Evolutionary conservation across 2,113 vertebrate genomes (phyloP).

Genomic region (Ammodramus savannarum): DNA sequence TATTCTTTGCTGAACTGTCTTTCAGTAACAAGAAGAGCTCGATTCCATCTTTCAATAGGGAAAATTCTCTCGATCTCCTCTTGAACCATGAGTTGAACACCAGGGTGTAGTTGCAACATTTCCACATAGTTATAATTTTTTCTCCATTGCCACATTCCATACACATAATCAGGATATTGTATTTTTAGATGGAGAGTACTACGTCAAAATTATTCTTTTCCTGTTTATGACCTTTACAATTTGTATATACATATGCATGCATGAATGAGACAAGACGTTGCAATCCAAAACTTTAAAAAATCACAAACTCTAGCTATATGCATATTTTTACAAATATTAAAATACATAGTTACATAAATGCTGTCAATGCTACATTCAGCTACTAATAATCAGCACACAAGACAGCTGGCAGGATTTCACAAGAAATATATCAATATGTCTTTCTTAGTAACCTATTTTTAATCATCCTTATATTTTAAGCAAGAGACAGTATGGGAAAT

Average conservation of each 20-base stretch:
- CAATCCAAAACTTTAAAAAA: not conserved
- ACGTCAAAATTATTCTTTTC: not conserved
- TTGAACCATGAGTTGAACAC: not conserved
- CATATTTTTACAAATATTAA: not conserved
- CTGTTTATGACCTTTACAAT: not conserved
- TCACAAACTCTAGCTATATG: not conserved
- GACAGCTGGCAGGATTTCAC: not conserved
- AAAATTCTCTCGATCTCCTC: not conserved
- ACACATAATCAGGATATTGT: not conserved
- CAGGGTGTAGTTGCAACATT: not conserved
- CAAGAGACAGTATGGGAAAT: not conserved
- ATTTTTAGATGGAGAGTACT: not conserved
- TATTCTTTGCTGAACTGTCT: not conserved
- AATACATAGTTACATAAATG: not conserved
- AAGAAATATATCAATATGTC: not conserved
- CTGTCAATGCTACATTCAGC: not conserved
- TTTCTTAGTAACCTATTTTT: not conserved
- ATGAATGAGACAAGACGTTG: not conserved
- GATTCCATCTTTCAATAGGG: accelerated
- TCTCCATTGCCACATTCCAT: not conserved
- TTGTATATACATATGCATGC: not conserved
- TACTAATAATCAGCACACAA: not conserved
- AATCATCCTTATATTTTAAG: not conserved
- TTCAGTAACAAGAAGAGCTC: not conserved
- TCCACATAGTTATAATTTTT: not conserved